phyloP scores from a whole-genome alignment of 2,113 vertebrate species.

The Leucoraja erinaceus region DNA sequence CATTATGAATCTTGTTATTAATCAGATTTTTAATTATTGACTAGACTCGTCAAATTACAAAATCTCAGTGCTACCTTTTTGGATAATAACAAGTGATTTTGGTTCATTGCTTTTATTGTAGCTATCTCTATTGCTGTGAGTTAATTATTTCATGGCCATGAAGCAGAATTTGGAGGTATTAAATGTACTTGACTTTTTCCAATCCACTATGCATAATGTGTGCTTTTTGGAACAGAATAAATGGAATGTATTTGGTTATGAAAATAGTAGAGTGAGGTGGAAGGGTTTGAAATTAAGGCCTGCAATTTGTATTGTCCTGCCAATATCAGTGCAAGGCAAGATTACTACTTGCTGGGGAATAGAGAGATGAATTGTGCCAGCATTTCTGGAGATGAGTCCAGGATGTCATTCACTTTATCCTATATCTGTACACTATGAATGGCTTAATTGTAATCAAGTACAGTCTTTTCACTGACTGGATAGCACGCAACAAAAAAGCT shows the following conservation, averaged over 20 bases:
- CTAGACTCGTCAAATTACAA: neutral
- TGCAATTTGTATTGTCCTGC: neutral
- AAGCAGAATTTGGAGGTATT: neutral
- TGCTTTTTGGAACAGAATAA: neutral
- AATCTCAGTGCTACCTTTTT: neutral
- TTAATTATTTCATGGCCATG: neutral
- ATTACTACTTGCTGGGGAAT: no score
- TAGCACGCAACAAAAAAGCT: no score
- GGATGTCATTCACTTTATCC: neutral
- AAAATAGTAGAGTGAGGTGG: no score
- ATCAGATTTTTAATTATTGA: neutral
- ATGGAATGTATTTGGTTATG: neutral
- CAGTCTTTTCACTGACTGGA: no score
- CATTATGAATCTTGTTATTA: neutral
- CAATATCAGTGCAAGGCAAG: no score
- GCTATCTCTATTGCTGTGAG: neutral
- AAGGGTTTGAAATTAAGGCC: neutral
- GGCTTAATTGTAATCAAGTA: no score
- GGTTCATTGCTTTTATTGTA: neutral
- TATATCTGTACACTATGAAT: no score
- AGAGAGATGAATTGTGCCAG: neutral
- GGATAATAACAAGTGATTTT: neutral
- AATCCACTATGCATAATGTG: neutral
- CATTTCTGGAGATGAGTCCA: neutral
- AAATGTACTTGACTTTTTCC: neutral